Base-by-base conservation (phyloP, 2,888 invertebrate species). In the Eupithecia dodoneata region DNA sequence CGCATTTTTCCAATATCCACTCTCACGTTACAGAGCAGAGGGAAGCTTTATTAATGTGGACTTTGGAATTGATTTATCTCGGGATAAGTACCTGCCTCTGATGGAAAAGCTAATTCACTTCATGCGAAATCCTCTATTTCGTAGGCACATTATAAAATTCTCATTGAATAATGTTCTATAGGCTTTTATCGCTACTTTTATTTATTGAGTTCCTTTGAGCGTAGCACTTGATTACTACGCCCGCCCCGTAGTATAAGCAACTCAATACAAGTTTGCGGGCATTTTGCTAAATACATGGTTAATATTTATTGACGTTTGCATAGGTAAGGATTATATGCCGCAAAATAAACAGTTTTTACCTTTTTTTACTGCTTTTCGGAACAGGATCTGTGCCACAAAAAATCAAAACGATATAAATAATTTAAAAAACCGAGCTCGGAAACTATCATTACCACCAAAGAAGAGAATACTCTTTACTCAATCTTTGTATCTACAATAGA, bases 1-100 rank as follows among this genome's bases (percentile, higher is more conserved):
- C 80, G 41, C 76, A 73, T 79, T 80, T 83, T 80, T 80, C 76
- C 80, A 77, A 80, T 80, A 81, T 78, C 76, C 77, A 77, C 65
- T 72, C 77, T 76, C 73, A 81, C 67, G 47, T 63, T 63, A 18
- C 63, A 63, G 30, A 10, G 52, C 47, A 47, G 72, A 70, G 67
- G 52, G 72, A 72, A 76, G 76, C 76, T 73, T 76, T 76, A 79
- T 79, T 76, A 76, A 76, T 79, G 76, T 72, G 74, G 74, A 76
- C 72, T 74, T 74, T 42, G 66, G 59, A 74, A 76, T 72, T 79
- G 76, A 76, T 76, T 79, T 74, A 73, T 74, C 65, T 30, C 72
- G 49, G 67, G 42, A 71, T 76, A 74, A 69, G 73, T 41, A 55
- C 41, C 67, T 42, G 30, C 30, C 42, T 49, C 45, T 55, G 12